These are phyloP conservation scores for Phymorhynchus buccinoides DNA, from an alignment of 1,140 invertebrate genomes.

Conservation along the genomic window DNA sequence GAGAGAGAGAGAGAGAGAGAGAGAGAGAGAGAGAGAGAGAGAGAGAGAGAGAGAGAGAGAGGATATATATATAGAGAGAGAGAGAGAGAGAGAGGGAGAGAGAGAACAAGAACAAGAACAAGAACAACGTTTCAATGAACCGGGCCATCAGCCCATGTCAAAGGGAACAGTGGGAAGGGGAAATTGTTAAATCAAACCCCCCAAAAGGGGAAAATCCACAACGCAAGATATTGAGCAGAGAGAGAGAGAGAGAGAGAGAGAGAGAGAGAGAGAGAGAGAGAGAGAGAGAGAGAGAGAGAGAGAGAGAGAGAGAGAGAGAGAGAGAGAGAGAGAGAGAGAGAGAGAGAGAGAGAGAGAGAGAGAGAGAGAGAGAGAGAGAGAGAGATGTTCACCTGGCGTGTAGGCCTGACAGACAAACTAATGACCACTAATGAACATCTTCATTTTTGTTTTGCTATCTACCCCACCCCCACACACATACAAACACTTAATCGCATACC, in stretches of 20 bases:
- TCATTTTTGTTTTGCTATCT: no score
- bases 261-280: no score
- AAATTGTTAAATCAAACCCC: no score
- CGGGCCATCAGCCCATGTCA: no score
- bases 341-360: background rate
- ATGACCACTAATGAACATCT: no score
- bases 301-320: background rate
- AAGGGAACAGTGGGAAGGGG: no score
- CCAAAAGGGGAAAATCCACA: no score
- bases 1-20: background rate
- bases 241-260: background rate
- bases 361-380: background rate
- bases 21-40: slow-evolving; percentile 17
- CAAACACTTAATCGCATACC: no score
- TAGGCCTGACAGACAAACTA: no score
- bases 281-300: background rate
- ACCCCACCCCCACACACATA: no score
- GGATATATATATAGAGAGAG: background rate
- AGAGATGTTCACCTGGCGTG: background rate
- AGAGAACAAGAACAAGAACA: background rate
- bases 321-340: slow-evolving; percentile 13
- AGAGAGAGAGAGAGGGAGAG: background rate
- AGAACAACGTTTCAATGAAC: background rate
- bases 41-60: background rate
- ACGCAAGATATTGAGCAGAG: no score